Evolutionary conservation across 1,140 invertebrate species (phyloP).

Genomic region (Nomia melanderi): DNA sequence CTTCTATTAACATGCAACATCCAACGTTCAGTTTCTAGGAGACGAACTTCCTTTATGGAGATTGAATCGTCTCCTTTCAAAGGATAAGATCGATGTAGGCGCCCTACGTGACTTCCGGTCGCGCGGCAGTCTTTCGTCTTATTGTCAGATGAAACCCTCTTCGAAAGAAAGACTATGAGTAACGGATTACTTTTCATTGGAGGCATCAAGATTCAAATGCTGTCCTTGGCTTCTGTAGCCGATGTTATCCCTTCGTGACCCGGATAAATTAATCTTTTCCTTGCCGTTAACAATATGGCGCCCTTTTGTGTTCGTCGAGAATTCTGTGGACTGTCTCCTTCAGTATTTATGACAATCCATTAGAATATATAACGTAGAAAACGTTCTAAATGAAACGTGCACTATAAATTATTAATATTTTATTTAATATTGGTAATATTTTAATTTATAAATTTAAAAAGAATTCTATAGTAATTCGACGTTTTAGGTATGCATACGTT

Average conservation of each 20-base stretch:
- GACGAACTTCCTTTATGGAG: constrained; percentile 62
- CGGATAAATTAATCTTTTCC: neutral
- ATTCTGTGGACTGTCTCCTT: neutral
- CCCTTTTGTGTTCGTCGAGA: neutral
- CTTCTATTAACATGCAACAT: constrained; percentile 45
- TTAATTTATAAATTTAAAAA: too few relatives aligned
- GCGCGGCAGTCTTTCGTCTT: constrained; percentile 6
- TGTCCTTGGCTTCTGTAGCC: neutral
- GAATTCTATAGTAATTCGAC: too few relatives aligned
- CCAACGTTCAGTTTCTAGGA: constrained; percentile 16
- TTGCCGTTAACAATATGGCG: neutral
- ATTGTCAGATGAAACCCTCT: constrained; percentile 24
- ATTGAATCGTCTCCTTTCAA: constrained; percentile 49
- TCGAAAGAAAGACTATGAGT: constrained; percentile 11
- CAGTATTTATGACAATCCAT: neutral
- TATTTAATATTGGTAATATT: too few relatives aligned
- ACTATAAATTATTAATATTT: too few relatives aligned
- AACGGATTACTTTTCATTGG: constrained; percentile 39
- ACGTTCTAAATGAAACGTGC: too few relatives aligned
- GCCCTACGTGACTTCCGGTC: constrained; percentile 42
- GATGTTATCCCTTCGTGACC: constrained; percentile 1
- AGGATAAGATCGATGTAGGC: constrained; percentile 41
- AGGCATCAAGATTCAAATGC: neutral
- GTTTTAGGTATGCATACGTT: too few relatives aligned
- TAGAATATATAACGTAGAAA: too few relatives aligned